These are phyloP conservation scores for Distichodus sexfasciatus DNA, from an alignment of 2,797 vertebrate genomes.

Conservation along the genomic window DNA sequence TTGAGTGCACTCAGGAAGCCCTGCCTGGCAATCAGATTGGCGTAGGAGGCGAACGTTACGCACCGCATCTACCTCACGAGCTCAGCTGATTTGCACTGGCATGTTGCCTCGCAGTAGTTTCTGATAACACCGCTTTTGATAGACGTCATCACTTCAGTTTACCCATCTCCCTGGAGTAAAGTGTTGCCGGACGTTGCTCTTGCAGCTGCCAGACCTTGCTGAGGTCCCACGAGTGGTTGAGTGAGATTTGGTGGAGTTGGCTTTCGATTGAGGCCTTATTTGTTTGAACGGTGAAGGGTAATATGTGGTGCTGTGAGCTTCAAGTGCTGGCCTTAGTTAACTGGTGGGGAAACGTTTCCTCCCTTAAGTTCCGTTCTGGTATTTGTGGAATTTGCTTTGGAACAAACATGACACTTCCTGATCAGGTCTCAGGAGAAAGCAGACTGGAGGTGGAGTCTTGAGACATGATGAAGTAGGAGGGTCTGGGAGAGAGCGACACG, in stretches of 20 bases:
- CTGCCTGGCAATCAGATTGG: slow-evolving; percentile 45
- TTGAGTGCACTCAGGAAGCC: slow-evolving; percentile 55
- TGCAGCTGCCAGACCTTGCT: not conserved
- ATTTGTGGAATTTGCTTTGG: slow-evolving; percentile 80
- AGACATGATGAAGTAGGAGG: not conserved
- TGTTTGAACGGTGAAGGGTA: slow-evolving; percentile 2
- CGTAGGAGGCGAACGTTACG: slow-evolving; percentile 5
- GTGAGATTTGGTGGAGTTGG: not conserved
- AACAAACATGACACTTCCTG: slow-evolving; percentile 80
- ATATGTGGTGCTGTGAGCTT: not conserved
- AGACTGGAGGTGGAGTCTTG: slow-evolving; percentile 48
- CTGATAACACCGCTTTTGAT: not conserved
- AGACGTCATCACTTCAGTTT: not conserved
- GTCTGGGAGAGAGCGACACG: not conserved
- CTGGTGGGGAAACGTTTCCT: slow-evolving; percentile 58
- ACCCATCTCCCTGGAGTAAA: not conserved
- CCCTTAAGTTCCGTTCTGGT: slow-evolving; percentile 71
- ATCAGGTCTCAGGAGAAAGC: slow-evolving; percentile 61
- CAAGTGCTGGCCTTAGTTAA: slow-evolving; percentile 27
- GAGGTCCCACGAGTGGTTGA: not conserved
- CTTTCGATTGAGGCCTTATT: not conserved
- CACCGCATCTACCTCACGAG: not conserved
- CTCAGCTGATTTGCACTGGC: slow-evolving; percentile 23
- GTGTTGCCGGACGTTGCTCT: not conserved
- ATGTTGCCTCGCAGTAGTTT: not conserved